phyloP scores from a whole-genome alignment of 1,140 invertebrate genomes.

The Semibalanus balanoides region DNA sequence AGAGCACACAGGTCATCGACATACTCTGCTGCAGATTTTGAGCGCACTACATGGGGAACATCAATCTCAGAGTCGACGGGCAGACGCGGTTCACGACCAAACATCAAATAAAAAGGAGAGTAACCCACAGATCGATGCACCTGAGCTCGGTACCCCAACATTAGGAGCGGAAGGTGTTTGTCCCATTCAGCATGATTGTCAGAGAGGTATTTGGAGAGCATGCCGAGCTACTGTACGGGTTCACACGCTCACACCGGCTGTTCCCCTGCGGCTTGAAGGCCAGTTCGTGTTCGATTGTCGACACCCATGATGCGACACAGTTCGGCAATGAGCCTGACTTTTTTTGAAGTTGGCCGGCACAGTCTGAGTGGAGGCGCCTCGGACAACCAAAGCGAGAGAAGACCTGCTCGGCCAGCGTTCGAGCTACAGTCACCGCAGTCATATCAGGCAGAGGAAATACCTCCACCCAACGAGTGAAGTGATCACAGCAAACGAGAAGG shows the following conservation, averaged over 20 bases:
- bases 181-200: neutral
- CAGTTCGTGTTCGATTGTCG: neutral
- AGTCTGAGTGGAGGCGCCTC: neutral
- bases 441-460: neutral
- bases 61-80: too few relatives aligned
- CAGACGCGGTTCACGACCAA: too few relatives aligned
- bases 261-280: neutral
- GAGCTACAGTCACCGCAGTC: neutral
- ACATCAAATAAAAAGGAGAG: too few relatives aligned
- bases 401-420: neutral
- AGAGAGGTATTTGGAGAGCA: neutral
- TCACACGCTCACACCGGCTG: neutral
- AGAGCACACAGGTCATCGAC: too few relatives aligned
- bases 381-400: neutral
- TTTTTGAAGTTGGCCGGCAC: neutral
- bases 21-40: too few relatives aligned
- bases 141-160: neutral
- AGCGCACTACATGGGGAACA: too few relatives aligned
- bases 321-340: neutral
- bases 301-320: neutral
- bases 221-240: neutral
- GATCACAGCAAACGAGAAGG: neutral
- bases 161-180: neutral
- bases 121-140: neutral
- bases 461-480: neutral